Conservation (phyloP, 2,888 invertebrate species). For the Limnephilus rhombicus region DNA sequence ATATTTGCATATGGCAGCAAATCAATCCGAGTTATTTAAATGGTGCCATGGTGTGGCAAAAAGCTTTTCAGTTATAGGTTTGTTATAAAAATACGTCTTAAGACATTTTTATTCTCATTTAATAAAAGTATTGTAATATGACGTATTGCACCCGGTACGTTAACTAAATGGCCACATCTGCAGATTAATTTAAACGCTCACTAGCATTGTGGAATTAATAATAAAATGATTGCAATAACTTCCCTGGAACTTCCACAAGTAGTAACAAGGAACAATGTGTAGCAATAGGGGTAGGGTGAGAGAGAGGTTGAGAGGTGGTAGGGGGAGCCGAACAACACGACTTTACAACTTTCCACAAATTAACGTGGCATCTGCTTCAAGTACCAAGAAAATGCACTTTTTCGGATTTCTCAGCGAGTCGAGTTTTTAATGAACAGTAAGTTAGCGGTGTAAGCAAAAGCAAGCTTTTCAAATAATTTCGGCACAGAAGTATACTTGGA, state of each 20-base stretch:
- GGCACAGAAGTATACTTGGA: neutral
- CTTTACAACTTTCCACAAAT: constrained; percentile 19
- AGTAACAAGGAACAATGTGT: neutral
- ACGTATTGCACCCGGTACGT: neutral
- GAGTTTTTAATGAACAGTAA: constrained; percentile 15
- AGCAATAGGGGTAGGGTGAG: neutral
- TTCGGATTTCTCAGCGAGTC: neutral
- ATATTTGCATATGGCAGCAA: too few relatives aligned
- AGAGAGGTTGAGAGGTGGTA: neutral
- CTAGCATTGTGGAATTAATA: constrained; percentile 16
- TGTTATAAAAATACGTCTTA: neutral
- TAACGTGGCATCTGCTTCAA: constrained; percentile 35
- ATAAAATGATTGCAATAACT: constrained; percentile 15
- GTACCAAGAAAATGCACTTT: neutral
- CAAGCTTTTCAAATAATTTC: neutral
- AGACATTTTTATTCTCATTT: neutral
- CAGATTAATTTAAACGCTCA: constrained; percentile 15
- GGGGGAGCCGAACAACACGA: constrained; percentile 3
- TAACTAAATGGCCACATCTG: neutral
- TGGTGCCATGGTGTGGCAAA: too few relatives aligned
- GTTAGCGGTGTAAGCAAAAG: neutral
- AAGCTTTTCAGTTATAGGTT: too few relatives aligned
- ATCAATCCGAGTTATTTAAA: too few relatives aligned
- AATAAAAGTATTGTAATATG: neutral
- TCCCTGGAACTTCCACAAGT: neutral